These are phyloP conservation scores for Lucilia cuprina DNA, from an alignment of 1,140 invertebrate species.

Conservation along the genomic window DNA sequence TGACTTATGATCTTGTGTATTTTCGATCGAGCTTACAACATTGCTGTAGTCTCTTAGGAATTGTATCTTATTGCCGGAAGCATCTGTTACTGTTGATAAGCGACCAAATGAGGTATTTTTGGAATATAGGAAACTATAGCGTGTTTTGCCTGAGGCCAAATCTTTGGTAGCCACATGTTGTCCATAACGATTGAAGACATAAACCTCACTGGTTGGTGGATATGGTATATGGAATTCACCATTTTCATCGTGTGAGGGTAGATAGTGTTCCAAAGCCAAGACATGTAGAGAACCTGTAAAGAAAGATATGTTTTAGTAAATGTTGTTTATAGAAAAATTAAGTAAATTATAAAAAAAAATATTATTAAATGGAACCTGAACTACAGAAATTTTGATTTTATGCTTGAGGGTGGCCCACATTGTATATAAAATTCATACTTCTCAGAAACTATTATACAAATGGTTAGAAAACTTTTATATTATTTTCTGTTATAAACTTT, in stretches of 20 bases:
- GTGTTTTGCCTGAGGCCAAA: constrained; percentile 87
- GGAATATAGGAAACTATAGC: constrained; percentile 94
- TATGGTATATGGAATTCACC: constrained; percentile 93
- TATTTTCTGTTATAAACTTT: too few species aligned
- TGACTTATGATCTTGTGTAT: constrained; percentile 90
- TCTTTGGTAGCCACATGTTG: constrained; percentile 94
- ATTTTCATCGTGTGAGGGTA: constrained; percentile 87
- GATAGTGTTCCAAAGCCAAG: constrained; percentile 86
- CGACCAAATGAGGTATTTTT: constrained; percentile 97
- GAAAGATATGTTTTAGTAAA: not conserved
- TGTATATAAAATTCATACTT: too few species aligned
- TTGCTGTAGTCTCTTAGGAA: constrained; percentile 90
- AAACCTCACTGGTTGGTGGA: constrained; percentile 89
- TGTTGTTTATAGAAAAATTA: not conserved
- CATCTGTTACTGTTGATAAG: constrained; percentile 89
- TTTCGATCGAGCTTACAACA: constrained; percentile 90
- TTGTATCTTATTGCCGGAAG: constrained; percentile 90
- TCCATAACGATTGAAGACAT: constrained; percentile 93
- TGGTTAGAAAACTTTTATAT: too few species aligned
- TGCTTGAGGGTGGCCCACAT: too few species aligned
- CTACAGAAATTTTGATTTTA: too few species aligned
- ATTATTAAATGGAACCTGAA: too few species aligned
- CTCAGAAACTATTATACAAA: too few species aligned
- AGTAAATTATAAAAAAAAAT: not conserved
- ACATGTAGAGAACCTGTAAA: constrained; percentile 79